Conservation (phyloP, 2,797 vertebrate species). For the Hylomyscus alleni region DNA sequence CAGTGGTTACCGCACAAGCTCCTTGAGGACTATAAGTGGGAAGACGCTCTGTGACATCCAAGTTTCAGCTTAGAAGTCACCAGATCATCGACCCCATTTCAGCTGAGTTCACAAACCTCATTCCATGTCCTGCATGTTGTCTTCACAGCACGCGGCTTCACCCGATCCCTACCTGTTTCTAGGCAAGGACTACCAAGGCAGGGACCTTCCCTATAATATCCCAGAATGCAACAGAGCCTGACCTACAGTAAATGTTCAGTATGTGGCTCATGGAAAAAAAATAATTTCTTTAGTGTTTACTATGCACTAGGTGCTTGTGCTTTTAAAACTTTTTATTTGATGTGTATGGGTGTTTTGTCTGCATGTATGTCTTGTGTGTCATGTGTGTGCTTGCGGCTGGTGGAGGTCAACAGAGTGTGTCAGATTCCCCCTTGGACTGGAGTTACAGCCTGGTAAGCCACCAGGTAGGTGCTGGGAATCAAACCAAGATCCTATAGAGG, state of each 20-base stretch:
- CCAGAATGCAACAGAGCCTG: neutral
- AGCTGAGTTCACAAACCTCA: neutral
- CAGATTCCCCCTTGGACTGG: neutral
- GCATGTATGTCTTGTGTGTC: neutral
- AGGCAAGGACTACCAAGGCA: neutral
- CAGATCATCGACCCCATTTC: neutral
- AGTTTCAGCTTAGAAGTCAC: neutral
- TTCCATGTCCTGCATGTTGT: neutral
- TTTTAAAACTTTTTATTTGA: neutral
- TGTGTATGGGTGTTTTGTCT: neutral
- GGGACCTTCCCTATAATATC: neutral
- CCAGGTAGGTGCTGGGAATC: neutral
- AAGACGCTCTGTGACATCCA: neutral
- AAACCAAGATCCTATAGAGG: neutral
- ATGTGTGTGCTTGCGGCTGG: neutral
- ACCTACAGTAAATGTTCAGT: neutral
- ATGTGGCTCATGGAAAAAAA: neutral
- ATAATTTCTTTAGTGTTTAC: slow-evolving; percentile 3
- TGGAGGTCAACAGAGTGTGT: neutral
- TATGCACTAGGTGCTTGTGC: neutral
- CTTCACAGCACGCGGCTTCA: neutral
- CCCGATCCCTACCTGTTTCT: neutral
- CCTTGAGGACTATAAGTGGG: neutral
- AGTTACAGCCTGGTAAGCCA: neutral
- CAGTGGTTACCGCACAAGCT: neutral